A percentile compares a stretch with the other conserved stretches of the same genome.
Conservation (phyloP, 2,888 invertebrate species). For the Tenthredo scrophulariae region DNA sequence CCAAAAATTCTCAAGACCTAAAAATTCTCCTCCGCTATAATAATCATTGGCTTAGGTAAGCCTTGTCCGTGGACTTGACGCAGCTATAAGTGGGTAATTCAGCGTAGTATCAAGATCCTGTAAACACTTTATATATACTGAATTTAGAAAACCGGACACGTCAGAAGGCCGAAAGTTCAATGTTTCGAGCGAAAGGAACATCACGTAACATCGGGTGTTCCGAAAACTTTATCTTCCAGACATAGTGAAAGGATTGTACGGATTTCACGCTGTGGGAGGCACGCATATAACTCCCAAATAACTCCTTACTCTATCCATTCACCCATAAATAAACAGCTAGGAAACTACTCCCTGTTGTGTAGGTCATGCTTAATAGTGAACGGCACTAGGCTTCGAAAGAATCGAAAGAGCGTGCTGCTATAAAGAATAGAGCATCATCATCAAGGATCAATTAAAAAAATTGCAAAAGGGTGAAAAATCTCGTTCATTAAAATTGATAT, state of each 20-base stretch:
- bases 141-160: conserved; percentile 21
- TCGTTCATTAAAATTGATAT: not conserved
- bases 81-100: not conserved
- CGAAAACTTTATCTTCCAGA: not conserved
- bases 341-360: not conserved
- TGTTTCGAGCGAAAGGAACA: conserved; percentile 48
- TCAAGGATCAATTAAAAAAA: not conserved
- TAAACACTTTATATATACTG: not conserved
- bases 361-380: conserved; percentile 12
- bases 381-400: not conserved
- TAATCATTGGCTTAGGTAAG: not conserved
- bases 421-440: not conserved
- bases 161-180: conserved; percentile 49
- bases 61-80: not conserved
- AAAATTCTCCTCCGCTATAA: not conserved
- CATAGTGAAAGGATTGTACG: conserved; percentile 27
- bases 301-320: not conserved
- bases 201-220: conserved; percentile 32
- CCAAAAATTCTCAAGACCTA: not conserved
- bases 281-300: not conserved
- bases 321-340: not conserved
- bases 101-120: not conserved
- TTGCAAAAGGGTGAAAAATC: not conserved
- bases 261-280: not conserved
- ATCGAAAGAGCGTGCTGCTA: not conserved